phyloP scores from a whole-genome alignment of 2,797 vertebrate genomes.

The Pseudochromis fuscus region DNA sequence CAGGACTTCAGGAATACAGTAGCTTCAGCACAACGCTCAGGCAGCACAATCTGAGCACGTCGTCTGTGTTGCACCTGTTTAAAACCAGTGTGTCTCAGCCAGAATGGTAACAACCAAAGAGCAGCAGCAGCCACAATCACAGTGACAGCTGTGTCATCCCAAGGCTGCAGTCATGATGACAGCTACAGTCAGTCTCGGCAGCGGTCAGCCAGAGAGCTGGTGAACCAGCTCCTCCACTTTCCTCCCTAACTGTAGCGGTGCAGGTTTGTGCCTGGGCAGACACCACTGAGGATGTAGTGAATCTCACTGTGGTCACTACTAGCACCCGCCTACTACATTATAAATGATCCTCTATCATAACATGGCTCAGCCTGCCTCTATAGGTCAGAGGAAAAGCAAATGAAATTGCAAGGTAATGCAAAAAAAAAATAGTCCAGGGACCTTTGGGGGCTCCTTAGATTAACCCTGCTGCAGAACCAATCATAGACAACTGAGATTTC shows the following conservation, averaged over 20 bases:
- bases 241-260: not conserved
- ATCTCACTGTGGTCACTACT: not conserved
- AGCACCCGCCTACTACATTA: not conserved
- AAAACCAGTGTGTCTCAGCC: slow-evolving; percentile 4
- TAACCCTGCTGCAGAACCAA: not conserved
- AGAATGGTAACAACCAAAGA: slow-evolving; percentile 22
- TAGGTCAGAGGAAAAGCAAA: not conserved
- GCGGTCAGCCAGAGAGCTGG: slow-evolving; percentile 16
- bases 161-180: slow-evolving; percentile 36
- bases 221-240: not conserved
- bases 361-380: not conserved
- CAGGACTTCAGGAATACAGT: not conserved
- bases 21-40: not conserved
- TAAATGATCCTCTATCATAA: not conserved
- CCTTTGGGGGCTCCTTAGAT: not conserved
- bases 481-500: not conserved
- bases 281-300: slow-evolving; percentile 5
- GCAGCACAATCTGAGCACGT: slow-evolving; percentile 4
- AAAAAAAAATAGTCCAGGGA: not conserved
- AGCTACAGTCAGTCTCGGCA: slow-evolving; percentile 14
- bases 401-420: not conserved
- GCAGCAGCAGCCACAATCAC: not conserved
- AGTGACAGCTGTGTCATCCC: slow-evolving; percentile 32
- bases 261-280: not conserved
- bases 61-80: slow-evolving; percentile 26